A percentile compares a stretch with the other conserved stretches of the same genome.
Conservation (phyloP, 2,888 invertebrate genomes). For the Galeruca laticollis region DNA sequence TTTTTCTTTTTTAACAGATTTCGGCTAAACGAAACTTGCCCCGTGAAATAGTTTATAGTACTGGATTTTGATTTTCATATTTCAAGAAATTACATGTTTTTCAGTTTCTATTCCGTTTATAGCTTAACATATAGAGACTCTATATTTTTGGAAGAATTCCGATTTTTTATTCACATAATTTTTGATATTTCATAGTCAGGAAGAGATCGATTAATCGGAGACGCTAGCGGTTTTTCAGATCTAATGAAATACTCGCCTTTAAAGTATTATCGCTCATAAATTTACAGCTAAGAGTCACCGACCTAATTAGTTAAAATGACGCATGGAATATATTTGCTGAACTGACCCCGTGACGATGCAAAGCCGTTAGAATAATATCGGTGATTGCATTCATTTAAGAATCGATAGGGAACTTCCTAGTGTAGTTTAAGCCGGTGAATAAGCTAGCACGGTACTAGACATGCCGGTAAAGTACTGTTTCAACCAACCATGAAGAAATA, state of each 20-base stretch:
- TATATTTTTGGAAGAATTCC: no score
- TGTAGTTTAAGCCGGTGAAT: slow-evolving; percentile 3
- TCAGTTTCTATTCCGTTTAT: no score
- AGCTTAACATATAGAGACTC: no score
- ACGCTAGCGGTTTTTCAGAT: no score
- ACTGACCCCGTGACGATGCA: slow-evolving; percentile 2
- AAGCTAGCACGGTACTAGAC: slow-evolving; percentile 3
- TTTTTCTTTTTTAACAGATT: no score
- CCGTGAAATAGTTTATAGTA: no score
- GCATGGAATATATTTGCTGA: background rate
- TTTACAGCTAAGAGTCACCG: background rate
- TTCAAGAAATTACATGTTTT: no score
- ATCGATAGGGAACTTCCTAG: slow-evolving; percentile 17
- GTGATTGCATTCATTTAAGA: slow-evolving; percentile 5
- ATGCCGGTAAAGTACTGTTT: slow-evolving; percentile 15
- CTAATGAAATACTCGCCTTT: background rate
- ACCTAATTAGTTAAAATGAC: background rate
- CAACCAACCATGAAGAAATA: slow-evolving; percentile 22
- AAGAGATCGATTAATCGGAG: no score
- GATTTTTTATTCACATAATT: no score
- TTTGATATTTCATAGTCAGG: no score
- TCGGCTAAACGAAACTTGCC: no score
- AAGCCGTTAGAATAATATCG: slow-evolving; percentile 14
- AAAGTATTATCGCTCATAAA: background rate
- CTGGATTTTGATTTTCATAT: no score